Evolutionary conservation across 2,888 invertebrate species (phyloP).

Genomic region (Thysanoteuthis rhombus): DNA sequence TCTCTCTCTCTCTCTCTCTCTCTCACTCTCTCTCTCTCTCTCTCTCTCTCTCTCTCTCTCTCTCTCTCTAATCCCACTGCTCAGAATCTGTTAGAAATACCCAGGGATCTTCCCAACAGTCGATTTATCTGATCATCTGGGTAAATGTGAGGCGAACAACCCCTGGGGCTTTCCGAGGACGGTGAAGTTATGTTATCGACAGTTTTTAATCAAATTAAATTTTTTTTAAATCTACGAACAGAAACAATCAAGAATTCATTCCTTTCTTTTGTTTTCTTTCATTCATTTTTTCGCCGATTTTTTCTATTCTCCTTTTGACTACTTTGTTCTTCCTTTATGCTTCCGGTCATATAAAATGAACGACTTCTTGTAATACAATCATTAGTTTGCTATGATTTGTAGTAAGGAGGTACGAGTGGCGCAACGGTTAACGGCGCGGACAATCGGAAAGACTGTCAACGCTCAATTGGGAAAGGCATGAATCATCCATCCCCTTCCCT

Average conservation of each 20-base stretch:
- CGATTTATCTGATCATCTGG: background rate
- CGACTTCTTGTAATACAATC: background rate
- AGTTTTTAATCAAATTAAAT: conserved; percentile 12
- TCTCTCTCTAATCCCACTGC: background rate
- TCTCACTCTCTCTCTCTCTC: no score
- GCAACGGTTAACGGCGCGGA: no score
- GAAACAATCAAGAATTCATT: conserved; percentile 12
- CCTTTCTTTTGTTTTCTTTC: background rate
- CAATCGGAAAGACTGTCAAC: no score
- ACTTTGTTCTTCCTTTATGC: background rate
- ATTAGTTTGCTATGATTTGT: background rate
- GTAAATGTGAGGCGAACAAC: background rate
- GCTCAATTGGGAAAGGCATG: no score
- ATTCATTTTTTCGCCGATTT: background rate
- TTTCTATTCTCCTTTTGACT: background rate
- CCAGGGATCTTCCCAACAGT: background rate
- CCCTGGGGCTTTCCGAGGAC: background rate
- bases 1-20: background rate
- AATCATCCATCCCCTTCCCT: no score
- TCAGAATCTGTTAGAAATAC: background rate
- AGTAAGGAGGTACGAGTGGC: no score
- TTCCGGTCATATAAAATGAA: background rate
- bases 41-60: background rate
- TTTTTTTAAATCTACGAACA: background rate
- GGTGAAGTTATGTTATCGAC: background rate